Base-by-base conservation (phyloP, 2,113 vertebrate species). In the Bucco capensis region DNA sequence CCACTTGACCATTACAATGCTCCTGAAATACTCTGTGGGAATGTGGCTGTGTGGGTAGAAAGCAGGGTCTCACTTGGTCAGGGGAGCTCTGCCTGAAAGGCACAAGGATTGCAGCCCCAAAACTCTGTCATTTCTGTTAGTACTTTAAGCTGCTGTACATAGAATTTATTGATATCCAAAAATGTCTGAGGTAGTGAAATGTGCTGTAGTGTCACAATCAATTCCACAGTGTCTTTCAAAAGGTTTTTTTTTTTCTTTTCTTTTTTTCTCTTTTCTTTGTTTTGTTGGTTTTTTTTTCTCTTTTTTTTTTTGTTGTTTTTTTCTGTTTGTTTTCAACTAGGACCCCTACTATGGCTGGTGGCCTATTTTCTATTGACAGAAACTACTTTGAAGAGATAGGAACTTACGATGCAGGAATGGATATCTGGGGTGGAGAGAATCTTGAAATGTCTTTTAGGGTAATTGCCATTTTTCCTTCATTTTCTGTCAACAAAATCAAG, bases 361-460 rank as follows among this genome's bases (percentile, higher is more conserved):
- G 99, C 72, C 96, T 99, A 92, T 99, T 99, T 98, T 98, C 99
- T 83, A 99, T 99, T 97, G 98, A 99, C 97, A 99, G 98, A 97
- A 97, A 97, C 84, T 99, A 99, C 98, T 99, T 99, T 98, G 98
- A 99, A 98, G 99, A 99, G 97, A 99, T 99, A 92, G 99, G 99
- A 97, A 99, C 98, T 94, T 99, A 99, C 85, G 99, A 99, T 98
- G 98, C 99, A 82, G 99, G 99, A 95, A 99, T 99, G 99, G 99
- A 99, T 97, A 99, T 99, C 97, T 99, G 99, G 99, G 99, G 99
- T 86, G 99, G 99, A 93, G 99, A 99, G 96, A 99, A 99, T 97
- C 97, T 99, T 96, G 99, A 99, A 98, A 99, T 99, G 98, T 99
- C 99, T 97, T 99, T 99, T 96, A 98, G 99, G 98, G 99, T 99